Base-by-base conservation (phyloP, 1,140 invertebrate species). In the Drosophila teissieri region DNA sequence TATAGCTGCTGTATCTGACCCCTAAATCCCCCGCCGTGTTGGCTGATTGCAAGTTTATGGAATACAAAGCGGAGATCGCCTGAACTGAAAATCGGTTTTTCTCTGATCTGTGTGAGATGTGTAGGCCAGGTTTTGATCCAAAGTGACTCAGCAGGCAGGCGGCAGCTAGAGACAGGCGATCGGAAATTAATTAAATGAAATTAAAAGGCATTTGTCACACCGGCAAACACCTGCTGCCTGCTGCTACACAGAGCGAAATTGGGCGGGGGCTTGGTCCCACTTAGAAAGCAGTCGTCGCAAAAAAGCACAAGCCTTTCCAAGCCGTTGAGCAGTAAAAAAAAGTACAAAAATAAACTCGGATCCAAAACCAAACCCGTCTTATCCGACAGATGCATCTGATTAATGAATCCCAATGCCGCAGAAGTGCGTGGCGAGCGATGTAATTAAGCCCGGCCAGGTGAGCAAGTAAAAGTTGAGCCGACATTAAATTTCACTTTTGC, bases 371-470 rank as follows among this genome's bases (percentile, higher is more conserved):
- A 46, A 63, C 48, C 67, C 58, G 34, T 75, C 73, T 85, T 85
- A 85, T 85, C 82, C 82, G 83, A 88, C 84, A 88, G 84, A 88
- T 88, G 84, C 84, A 88, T 89, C 84, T 88, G 84, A 88, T 88
- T 88, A 88, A 88, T 88, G 83, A 89, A 84, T 89, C 80, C 75
- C 84, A 72, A 64, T 64, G 64, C 74, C 62, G 75, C 69, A 83
- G 52, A 84, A 83, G 65, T 89, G 84, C 84, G 83, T 88, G 82
- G 76, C 84, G 78, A 80, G 72, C 84, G 72, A 51, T 72, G 84
- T 89, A 86, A 86, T 86, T 86, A 86, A 82, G 83, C 75, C 62
- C 74, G 36, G 58, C 40, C 42, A 57, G 27, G 55, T 57, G 24
- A 53, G 61, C 61, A 61, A 67, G 64, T 78, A 81, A 81, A 76